Percentiles rank a stretch among this genome's conserved stretches.
Conservation (phyloP, 2,113 vertebrate species). For the Colossoma macropomum region DNA sequence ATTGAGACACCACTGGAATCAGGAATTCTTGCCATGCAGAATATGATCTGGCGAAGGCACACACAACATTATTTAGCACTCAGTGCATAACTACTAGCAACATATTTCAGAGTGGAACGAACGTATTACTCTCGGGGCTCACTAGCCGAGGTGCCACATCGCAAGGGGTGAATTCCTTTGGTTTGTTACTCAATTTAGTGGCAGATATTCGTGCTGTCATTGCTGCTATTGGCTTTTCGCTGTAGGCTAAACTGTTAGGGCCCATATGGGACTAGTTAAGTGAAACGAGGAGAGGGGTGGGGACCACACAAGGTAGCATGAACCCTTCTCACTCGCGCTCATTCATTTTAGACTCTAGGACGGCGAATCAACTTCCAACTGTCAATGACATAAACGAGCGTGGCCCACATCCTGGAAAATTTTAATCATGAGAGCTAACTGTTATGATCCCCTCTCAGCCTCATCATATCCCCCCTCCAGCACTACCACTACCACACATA, state of each 20-base stretch:
- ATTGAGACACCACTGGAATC: conserved; percentile 60
- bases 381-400: conserved; percentile 56
- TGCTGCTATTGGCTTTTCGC: conserved; percentile 29
- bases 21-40: conserved; percentile 65
- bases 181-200: conserved; percentile 26
- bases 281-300: conserved; percentile 25
- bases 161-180: conserved; percentile 39
- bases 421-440: conserved; percentile 58
- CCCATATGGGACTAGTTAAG: conserved; percentile 42
- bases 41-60: conserved; percentile 60
- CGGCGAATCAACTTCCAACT: conserved; percentile 41
- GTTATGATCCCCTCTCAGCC: conserved; percentile 52
- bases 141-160: conserved; percentile 5
- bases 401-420: conserved; percentile 66
- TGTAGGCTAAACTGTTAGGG: conserved; percentile 38
- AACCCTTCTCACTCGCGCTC: neutral
- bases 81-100: conserved; percentile 43
- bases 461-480: conserved; percentile 16
- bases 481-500: conserved; percentile 24
- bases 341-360: conserved; percentile 9
- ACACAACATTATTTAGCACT: conserved; percentile 58
- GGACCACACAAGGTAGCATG: conserved; percentile 48
- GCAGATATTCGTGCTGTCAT: conserved; percentile 30
- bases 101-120: conserved; percentile 48
- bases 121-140: conserved; percentile 23